Evolutionary conservation across 2,888 invertebrate species (phyloP).

Genomic region (Herminia tarsipennalis): DNA sequence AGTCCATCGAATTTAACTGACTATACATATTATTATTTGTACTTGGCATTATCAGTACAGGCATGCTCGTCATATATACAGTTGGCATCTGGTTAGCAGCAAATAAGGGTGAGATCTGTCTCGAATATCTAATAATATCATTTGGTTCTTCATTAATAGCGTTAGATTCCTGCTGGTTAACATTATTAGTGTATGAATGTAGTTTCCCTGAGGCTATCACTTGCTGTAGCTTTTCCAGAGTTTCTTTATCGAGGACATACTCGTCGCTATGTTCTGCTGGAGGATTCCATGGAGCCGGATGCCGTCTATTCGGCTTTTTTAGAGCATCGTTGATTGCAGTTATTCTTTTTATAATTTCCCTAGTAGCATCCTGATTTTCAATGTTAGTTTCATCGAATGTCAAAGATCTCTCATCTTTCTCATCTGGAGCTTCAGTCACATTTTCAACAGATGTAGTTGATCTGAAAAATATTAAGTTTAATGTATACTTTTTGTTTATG

Average conservation of each 20-base stretch:
- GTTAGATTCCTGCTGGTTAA: slow-evolving; percentile 52
- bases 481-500: slow-evolving; percentile 10
- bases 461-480: slow-evolving; percentile 54
- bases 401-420: slow-evolving; percentile 53
- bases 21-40: slow-evolving; percentile 45
- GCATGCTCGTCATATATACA: slow-evolving; percentile 66
- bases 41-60: slow-evolving; percentile 63
- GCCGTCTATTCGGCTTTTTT: slow-evolving; percentile 63
- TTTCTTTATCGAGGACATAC: slow-evolving; percentile 67
- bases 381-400: slow-evolving; percentile 49
- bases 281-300: slow-evolving; percentile 57
- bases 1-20: slow-evolving; percentile 47
- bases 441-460: slow-evolving; percentile 39
- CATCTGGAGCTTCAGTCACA: slow-evolving; percentile 19
- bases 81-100: slow-evolving; percentile 40
- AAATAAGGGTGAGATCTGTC: slow-evolving; percentile 41
- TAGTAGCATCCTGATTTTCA: slow-evolving; percentile 51
- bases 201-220: slow-evolving; percentile 69
- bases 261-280: slow-evolving; percentile 54
- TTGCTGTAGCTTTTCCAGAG: slow-evolving; percentile 69
- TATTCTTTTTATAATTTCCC: slow-evolving; percentile 84
- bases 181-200: slow-evolving; percentile 43
- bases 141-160: slow-evolving; percentile 26
- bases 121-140: slow-evolving; percentile 47
- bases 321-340: slow-evolving; percentile 80